Base-by-base conservation (phyloP, 2,797 vertebrate genomes). In the Acanthiza pusilla region DNA sequence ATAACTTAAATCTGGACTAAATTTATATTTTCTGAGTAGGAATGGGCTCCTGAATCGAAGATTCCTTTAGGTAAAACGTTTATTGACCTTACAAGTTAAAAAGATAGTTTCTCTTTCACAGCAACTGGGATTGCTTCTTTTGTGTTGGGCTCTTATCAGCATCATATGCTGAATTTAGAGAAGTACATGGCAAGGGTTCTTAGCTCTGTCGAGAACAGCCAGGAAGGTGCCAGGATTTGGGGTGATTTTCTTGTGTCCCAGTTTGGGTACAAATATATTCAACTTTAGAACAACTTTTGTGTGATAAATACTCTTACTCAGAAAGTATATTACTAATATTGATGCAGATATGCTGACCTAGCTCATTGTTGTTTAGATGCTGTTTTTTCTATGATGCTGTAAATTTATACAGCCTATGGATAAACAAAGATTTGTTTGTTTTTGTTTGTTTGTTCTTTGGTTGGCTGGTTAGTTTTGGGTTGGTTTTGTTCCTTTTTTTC, bases 401-500 rank as follows among this genome's bases (percentile, higher is more conserved):
- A n/a, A 38, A 88, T 91, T 60, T 34, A 50, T 32, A 8, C 11
- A 40, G 7, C 7, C 7, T 23, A 76, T 62, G 10, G 23, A 4
- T 27, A 67, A 85, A 51, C 7, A 54, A 51, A 16, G 25, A 45
- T 22, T 18, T 47, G 30, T 18, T 38, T 38, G 38, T 38, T 38
- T 20, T 51, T n/a, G 2, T 8, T 47, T 50, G 5, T 16, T 38
- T n/a, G 0, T 2, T 42, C 3, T 3, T 25, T 58, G 26, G 5
- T 19, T 50, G 6, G 11, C 3, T 60, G 17, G 7, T 30, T 42
- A 8, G 6, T 10, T 67, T 66, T 22, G 16, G 3, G 6, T 43
- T 60, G 19, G 4, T n/a, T 65, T 72, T 5, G 0, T 45, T n/a
- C 5, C 5, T 16, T 42, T 42, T 8, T 0, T 18, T 12, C 2